A percentile compares a stretch with the other conserved stretches of the same genome.
Evolutionary conservation across 2,113 vertebrate species (phyloP).

Genomic region (Turnix velox): DNA sequence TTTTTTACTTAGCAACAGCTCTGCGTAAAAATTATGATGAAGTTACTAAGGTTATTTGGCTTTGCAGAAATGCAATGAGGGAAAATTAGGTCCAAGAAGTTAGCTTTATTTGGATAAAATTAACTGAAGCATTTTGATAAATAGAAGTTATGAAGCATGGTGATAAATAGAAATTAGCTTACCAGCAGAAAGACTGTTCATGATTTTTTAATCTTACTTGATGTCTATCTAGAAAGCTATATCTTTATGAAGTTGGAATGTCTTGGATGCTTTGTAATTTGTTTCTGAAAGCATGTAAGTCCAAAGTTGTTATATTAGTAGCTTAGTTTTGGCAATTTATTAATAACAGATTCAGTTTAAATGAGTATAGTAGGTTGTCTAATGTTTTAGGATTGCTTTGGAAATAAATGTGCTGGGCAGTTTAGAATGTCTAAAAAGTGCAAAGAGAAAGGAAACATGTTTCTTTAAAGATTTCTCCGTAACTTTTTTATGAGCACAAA

Average conservation of each 20-base stretch:
- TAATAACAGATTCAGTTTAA: neutral
- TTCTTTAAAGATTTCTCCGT: neutral
- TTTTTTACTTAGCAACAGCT: neutral
- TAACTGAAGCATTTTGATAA: neutral
- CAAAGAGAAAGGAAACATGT: neutral
- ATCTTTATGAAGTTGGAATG: neutral
- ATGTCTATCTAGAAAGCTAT: neutral
- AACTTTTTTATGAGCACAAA: neutral
- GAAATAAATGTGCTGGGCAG: neutral
- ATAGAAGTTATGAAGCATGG: neutral
- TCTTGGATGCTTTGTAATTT: neutral
- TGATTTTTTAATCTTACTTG: neutral
- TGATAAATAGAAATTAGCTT: neutral
- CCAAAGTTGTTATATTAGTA: neutral
- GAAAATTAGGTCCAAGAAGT: neutral
- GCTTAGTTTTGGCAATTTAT: neutral
- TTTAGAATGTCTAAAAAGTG: neutral
- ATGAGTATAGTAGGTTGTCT: neutral
- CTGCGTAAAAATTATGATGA: neutral
- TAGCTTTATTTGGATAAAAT: neutral
- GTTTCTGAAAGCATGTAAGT: neutral
- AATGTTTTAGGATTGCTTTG: neutral
- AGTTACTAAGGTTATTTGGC: neutral
- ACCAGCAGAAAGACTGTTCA: neutral
- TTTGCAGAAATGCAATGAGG: neutral